Conservation (phyloP, 1,140 invertebrate genomes). For the Ceratina australensis region DNA sequence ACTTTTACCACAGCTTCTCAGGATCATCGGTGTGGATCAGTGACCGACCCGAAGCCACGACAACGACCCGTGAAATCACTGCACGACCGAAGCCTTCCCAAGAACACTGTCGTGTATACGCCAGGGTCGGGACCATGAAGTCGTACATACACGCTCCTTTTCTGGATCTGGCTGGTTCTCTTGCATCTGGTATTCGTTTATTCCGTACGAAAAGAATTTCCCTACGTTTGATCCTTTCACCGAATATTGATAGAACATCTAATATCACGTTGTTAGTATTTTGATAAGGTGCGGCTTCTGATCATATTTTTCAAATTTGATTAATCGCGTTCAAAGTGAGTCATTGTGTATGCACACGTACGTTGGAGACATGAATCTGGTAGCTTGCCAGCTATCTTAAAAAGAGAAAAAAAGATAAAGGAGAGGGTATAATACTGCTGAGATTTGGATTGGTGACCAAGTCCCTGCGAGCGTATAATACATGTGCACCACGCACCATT, state of each 20-base stretch:
- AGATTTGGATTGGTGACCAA: slow-evolving; percentile 8
- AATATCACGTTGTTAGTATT: too few species aligned
- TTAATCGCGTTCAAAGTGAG: too few species aligned
- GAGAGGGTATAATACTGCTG: not conserved
- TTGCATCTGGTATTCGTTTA: too few species aligned
- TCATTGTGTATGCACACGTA: too few species aligned
- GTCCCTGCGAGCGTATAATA: slow-evolving; percentile 14
- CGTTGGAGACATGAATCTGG: not conserved
- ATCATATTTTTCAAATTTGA: too few species aligned
- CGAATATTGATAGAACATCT: too few species aligned
- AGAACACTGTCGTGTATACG: not conserved
- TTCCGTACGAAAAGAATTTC: too few species aligned
- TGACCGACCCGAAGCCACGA: slow-evolving; percentile 54
- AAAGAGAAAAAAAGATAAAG: not conserved
- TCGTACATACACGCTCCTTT: not conserved
- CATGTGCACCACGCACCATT: slow-evolving; percentile 8
- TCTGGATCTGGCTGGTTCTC: not conserved
- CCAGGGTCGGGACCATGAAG: slow-evolving; percentile 20
- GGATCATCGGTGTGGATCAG: slow-evolving; percentile 54
- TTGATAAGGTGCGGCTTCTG: too few species aligned
- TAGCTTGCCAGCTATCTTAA: slow-evolving; percentile 23
- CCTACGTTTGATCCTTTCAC: too few species aligned
- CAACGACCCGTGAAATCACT: slow-evolving; percentile 48
- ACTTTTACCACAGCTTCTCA: slow-evolving; percentile 50
- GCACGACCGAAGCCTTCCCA: not conserved